phyloP scores from a whole-genome alignment of 2,797 vertebrate species.

The Todus mexicanus region DNA sequence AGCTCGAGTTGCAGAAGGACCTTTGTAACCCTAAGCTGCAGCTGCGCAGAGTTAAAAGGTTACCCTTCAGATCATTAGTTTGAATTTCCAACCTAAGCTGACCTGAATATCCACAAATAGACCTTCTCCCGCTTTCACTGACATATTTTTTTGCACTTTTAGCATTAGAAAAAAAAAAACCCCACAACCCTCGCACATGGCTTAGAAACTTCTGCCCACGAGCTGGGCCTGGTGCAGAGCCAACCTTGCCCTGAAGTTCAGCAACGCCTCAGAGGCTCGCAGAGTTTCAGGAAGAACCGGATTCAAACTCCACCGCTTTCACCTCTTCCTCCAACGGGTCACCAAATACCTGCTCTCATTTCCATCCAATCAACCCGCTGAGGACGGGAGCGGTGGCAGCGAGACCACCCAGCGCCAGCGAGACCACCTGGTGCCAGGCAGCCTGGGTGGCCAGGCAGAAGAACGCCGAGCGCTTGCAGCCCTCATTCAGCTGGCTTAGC shows the following conservation, averaged over 20 bases:
- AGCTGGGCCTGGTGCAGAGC: neutral
- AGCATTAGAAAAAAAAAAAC: neutral
- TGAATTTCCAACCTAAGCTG: slow-evolving; percentile 23
- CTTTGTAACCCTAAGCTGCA: neutral
- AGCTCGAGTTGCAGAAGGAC: neutral
- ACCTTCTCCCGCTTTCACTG: neutral
- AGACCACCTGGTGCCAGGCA: neutral
- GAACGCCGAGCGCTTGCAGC: neutral
- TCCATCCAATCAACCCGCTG: neutral
- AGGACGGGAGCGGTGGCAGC: neutral
- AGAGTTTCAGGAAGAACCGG: neutral
- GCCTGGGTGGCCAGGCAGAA: neutral
- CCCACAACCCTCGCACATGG: accelerated
- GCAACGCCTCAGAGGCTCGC: neutral
- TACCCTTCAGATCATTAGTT: neutral
- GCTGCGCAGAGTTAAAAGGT: neutral
- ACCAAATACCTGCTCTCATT: neutral
- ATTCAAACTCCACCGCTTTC: neutral
- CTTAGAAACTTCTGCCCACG: neutral
- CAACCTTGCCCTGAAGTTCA: neutral
- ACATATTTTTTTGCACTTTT: neutral
- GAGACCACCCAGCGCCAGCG: accelerated
- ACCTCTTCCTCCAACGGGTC: neutral
- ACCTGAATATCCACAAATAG: slow-evolving; percentile 8
- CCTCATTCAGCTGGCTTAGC: neutral